Percentiles rank a stretch among this genome's conserved stretches.
phyloP scores from a whole-genome alignment of 2,888 invertebrate species.

The Synanthedon tipuliformis region DNA sequence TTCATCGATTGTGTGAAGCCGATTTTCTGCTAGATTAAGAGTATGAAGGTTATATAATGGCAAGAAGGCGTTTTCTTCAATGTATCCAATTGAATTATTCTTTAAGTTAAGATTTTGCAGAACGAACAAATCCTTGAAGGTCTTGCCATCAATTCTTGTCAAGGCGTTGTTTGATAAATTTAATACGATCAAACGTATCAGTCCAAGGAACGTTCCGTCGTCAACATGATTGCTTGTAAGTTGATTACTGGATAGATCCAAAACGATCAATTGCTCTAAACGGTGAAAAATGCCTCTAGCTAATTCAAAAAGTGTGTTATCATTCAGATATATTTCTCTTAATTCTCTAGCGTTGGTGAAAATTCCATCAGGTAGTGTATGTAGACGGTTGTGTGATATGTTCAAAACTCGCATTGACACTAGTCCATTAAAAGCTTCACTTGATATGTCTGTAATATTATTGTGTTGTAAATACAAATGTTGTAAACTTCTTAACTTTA shows the following conservation, averaged over 20 bases:
- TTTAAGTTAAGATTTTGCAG: constrained; percentile 87
- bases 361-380: constrained; percentile 82
- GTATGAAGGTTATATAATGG: constrained; percentile 91
- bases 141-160: constrained; percentile 83
- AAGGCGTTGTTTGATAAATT: constrained; percentile 89
- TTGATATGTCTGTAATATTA: constrained; percentile 81
- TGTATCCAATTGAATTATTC: constrained; percentile 89
- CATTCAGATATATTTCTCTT: constrained; percentile 84
- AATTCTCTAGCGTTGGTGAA: constrained; percentile 86
- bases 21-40: constrained; percentile 88
- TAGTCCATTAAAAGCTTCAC: constrained; percentile 83
- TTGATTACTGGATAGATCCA: constrained; percentile 87
- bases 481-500: constrained; percentile 81
- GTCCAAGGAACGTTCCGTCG: constrained; percentile 85
- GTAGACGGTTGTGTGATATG: constrained; percentile 86
- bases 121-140: constrained; percentile 88
- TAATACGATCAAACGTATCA: constrained; percentile 85
- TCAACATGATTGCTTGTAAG: constrained; percentile 87
- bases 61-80: constrained; percentile 88
- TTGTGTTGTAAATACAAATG: constrained; percentile 86
- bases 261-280: constrained; percentile 83
- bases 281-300: constrained; percentile 86
- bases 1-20: constrained; percentile 83
- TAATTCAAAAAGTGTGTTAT: constrained; percentile 85
- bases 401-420: constrained; percentile 84